Evolutionary conservation across 1,140 invertebrate species (phyloP).

Genomic region (Euura saliciscinereae): DNA sequence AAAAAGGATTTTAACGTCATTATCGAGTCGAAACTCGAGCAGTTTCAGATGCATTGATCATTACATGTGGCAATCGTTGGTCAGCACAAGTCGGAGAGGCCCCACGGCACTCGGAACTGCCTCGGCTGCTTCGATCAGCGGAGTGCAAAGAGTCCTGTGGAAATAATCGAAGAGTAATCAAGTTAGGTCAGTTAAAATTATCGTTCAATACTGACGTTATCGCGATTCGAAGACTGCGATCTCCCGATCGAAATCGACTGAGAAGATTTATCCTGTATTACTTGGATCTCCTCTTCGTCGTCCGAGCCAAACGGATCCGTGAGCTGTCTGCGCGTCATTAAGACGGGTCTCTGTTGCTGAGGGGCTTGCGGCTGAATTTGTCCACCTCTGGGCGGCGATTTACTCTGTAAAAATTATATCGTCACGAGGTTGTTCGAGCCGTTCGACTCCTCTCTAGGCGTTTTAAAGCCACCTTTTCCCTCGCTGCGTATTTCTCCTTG

Average conservation of each 20-base stretch:
- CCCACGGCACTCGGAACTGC: conserved; percentile 48
- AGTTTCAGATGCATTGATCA: conserved; percentile 26
- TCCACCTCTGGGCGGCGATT: conserved; percentile 50
- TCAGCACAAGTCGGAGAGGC: conserved; percentile 49
- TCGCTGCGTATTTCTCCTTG: conserved; percentile 66
- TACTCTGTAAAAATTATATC: conserved; percentile 43
- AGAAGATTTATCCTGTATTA: conserved; percentile 52
- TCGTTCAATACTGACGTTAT: conserved; percentile 46
- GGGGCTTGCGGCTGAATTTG: conserved; percentile 23
- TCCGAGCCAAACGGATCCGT: conserved; percentile 91
- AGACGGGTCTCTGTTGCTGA: conserved; percentile 60
- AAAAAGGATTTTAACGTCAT: conserved; percentile 29
- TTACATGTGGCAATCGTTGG: conserved; percentile 53
- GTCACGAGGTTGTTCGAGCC: background rate
- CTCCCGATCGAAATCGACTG: conserved; percentile 52
- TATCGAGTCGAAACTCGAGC: conserved; percentile 17
- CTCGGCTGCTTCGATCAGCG: conserved; percentile 48
- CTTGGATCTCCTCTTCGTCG: conserved; percentile 77
- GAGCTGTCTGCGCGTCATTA: conserved; percentile 87
- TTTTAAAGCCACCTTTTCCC: conserved; percentile 48
- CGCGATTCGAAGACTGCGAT: conserved; percentile 48
- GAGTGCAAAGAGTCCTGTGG: conserved; percentile 24
- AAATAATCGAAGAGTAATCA: background rate
- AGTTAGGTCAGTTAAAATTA: background rate
- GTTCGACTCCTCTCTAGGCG: background rate